Base-by-base conservation (phyloP, 2,888 invertebrate species). In the Cataglyphis albicans region DNA sequence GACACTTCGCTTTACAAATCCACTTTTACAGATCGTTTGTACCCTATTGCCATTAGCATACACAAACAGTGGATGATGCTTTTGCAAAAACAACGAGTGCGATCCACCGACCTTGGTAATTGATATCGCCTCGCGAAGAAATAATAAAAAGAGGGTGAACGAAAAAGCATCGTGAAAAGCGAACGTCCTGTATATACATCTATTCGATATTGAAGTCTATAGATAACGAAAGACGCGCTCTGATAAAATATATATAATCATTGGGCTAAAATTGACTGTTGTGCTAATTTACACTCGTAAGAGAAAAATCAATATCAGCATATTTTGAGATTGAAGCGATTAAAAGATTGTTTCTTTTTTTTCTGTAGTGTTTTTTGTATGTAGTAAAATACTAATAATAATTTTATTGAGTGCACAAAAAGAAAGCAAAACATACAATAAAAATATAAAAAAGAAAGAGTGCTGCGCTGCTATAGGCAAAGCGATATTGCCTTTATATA, bases 21-120 rank as follows among this genome's bases (percentile, higher is more conserved):
- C 12, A 59, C 59, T 78, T 59, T 70, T 18, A 44, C 44, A 48
- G 10, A 44, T 4, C 9, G 55, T 21, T 12, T 9, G 29, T 15
- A 12, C 18, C 6, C n/a, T 18, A 44, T 25, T 15, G 48, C 35
- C 70, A 70, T 70, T 78, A 78, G 59, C 59, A 68, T 78, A 57
- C 55, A 41, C 64, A 67, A 32, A 88, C 86, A 86, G 6, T 7
- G 72, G 52, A 29, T 44, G 38, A 52, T 12, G 61, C 57, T 88
- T 73, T 76, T 70, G 65, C 65, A 44, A 81, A 88, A 88, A 67
- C 64, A 57, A 48, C 38, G 32, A 78, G 32, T 29, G 18, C 59
- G 15, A 52, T 59, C 48, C 44, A n/a, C 3, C 57, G 21, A 21
- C 32, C 21, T 78, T 63, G 63, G 81, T 84, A 84, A 86, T 74